Evolutionary conservation across 1,140 invertebrate species (phyloP), one percentile per base, ranked within the genome.

Genomic region (Drosophila prosaltans): DNA sequence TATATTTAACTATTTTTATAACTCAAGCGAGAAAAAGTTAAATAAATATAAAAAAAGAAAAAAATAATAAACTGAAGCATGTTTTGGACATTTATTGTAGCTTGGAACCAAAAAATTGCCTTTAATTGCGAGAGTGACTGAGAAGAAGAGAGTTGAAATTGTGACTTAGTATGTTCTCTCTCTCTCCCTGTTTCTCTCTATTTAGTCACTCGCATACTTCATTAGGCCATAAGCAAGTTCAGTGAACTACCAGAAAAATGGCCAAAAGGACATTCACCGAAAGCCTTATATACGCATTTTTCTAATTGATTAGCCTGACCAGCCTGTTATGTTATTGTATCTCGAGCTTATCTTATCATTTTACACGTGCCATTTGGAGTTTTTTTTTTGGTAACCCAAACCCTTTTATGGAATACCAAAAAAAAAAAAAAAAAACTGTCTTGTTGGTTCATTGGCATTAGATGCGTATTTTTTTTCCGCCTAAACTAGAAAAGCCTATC

Each of bases 1-100:
- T 81, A 78, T 74, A 85, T 86, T 85, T 83, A 84, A 83, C 81
- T 83, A 83, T 83, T 83, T 80, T 68, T 80, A 69, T 78, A 84
- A 77, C 43, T 41, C 16, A 48, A 68, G 36, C 68, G 60, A 76
- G 62, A 45, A 45, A 45, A 51, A 51, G 8, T 26, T 26, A 51
- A 51, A 26, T 51, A 51, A 51, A 51, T 68, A 75, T 71, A 67
- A 30, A 36, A 36, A 36, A 6, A 36, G 1, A 51, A 26, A 26
- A 10, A 51, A 26, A 51, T 63, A 76, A 74, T 63, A 80, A 84
- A 69, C 65, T 75, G 60, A 65, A 65, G 69, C 80, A 76, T 84
- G 81, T 65, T 83, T 75, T 81, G 60, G 65, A 78, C 71, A 74
- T 80, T 80, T 74, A 55, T 64, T 61, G 69, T 68, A 28, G 36